phyloP scores from a whole-genome alignment of 2,888 invertebrate genomes.

The Mythimna impura region DNA sequence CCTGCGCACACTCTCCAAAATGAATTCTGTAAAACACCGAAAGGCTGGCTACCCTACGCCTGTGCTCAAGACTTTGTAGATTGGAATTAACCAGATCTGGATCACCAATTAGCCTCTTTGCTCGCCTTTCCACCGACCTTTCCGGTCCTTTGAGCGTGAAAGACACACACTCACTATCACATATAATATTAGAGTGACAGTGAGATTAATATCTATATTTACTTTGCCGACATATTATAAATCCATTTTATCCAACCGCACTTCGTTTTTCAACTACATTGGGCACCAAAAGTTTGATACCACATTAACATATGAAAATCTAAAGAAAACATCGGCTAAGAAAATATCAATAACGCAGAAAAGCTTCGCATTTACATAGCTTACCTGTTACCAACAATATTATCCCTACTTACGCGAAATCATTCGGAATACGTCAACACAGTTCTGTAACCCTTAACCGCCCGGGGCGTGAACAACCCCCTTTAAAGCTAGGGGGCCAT shows the following conservation, averaged over 20 bases:
- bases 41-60: too few species aligned
- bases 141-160: too few species aligned
- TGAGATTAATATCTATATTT: too few species aligned
- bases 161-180: too few species aligned
- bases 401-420: constrained; percentile 74
- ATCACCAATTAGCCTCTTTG: too few species aligned
- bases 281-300: not conserved
- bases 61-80: too few species aligned
- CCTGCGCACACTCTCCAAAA: too few species aligned
- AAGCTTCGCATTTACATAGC: constrained; percentile 63
- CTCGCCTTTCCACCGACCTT: too few species aligned
- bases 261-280: not conserved
- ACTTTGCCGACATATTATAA: not conserved
- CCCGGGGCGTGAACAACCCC: constrained; percentile 80
- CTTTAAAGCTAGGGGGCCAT: constrained; percentile 83
- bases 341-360: constrained; percentile 45
- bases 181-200: too few species aligned
- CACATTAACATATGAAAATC: constrained; percentile 18
- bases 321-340: constrained; percentile 18
- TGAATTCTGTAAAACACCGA: too few species aligned
- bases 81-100: too few species aligned
- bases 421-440: constrained; percentile 76
- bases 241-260: not conserved
- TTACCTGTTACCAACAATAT: constrained; percentile 70
- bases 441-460: constrained; percentile 77